Evolutionary conservation across 2,113 vertebrate genomes (phyloP), one percentile per base, ranked within the genome.

Genomic region (Lichenostomus cassidix): DNA sequence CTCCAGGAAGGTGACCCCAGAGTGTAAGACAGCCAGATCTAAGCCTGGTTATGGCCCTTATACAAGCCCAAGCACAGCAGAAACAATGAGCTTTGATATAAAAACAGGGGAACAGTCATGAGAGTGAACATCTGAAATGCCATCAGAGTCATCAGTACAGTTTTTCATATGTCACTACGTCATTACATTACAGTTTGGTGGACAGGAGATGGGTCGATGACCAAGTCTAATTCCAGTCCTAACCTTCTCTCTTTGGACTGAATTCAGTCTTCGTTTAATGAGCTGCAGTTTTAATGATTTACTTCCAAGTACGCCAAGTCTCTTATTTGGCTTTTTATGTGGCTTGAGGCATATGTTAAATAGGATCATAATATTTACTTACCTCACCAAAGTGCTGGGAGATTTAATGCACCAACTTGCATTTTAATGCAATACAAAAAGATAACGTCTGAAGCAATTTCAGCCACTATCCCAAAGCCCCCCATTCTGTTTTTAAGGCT

Each of bases 311-410:
- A 75, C 0, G 7, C 76, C 79, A 89, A 82, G 80, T 70, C 73
- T 90, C 49, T 89, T 89, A 9, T 90, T 71, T 68, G 52, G 21
- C 52, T 83, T 94, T 93, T 92, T 90, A 92, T 86, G 65, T 89
- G 52, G 76, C 85, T 92, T 78, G 71, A 95, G 90, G 85, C 90
- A 64, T 93, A 90, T 78, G 88, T 90, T 96, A 89, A 94, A 95
- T 84, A 96, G 94, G 93, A 95, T 88, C 93, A 86, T 93, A 94
- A 90, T 94, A 94, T 96, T 97, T 95, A 96, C 86, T 82, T 92
- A 96, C 89, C 52, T 92, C 88, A 86, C 79, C 69, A 78, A 81
- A 90, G 68, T 58, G 33, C 76, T 93, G 49, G 31, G 68, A 95
- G 56, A 92, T 78, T 90, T 69, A 80, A 90, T 64, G 69, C 46